Evolutionary conservation across 2,888 invertebrate species (phyloP).

Genomic region (Scaptomyza reducta): DNA sequence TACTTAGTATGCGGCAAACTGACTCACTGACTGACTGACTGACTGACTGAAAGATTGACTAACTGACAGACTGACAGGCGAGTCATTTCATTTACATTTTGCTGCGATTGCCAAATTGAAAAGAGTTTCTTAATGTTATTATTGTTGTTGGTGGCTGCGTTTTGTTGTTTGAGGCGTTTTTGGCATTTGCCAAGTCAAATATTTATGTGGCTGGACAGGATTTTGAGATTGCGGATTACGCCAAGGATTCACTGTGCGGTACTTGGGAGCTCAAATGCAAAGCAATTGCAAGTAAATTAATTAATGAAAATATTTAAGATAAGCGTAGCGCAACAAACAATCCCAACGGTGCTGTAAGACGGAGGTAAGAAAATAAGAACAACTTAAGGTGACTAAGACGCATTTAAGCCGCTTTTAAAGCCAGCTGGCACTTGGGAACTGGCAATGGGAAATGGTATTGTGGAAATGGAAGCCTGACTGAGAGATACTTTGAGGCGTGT

Average conservation of each 20-base stretch:
- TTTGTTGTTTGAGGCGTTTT: conserved; percentile 19
- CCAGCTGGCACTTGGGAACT: conserved; percentile 29
- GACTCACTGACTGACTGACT: conserved; percentile 28
- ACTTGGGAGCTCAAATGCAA: conserved; percentile 27
- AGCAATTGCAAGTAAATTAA: conserved; percentile 67
- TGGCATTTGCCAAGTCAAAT: conserved; percentile 61
- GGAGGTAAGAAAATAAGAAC: background rate
- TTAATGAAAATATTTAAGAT: conserved; percentile 63
- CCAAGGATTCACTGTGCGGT: conserved; percentile 9
- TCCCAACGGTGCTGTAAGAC: background rate
- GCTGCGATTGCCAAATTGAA: conserved; percentile 54
- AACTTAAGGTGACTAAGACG: conserved; percentile 45
- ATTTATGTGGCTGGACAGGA: conserved; percentile 55
- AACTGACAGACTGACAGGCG: conserved; percentile 30
- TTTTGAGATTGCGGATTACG: conserved; percentile 36
- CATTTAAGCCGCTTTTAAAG: conserved; percentile 58
- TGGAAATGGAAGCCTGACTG: background rate
- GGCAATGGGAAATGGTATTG: conserved; percentile 2
- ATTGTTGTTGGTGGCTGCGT: conserved; percentile 3
- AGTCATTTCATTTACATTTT: conserved; percentile 55
- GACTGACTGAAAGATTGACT: conserved; percentile 22
- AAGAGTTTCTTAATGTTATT: conserved; percentile 33
- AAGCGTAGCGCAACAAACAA: conserved; percentile 14
- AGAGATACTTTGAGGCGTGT: conserved; percentile 4
- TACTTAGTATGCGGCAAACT: conserved; percentile 63